Evolutionary conservation across 2,797 vertebrate genomes (phyloP), one percentile per base, ranked within the genome.

Genomic region (Hemibagrus guttatus): DNA sequence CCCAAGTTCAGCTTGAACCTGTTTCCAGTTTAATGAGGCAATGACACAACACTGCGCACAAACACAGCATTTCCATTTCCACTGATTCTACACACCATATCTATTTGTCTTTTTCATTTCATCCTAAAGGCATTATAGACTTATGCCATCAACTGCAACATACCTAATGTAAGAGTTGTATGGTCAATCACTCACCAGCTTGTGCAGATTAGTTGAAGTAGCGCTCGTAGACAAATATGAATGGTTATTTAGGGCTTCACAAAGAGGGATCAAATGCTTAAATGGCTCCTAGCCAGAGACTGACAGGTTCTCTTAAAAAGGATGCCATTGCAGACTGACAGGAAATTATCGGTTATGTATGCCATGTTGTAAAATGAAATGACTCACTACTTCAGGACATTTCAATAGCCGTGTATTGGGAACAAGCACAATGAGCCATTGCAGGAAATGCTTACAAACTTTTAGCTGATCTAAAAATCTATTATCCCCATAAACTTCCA

Each of bases 321-420:
- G 26, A 59, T 31, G 39, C n/a, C 26, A 5, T 76, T 83, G 46
- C 82, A 64, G 74, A 84, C 83, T 74, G 64, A 84, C 82, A 79
- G 54, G 61, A 80, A 68, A 79, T 80, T 69, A 87, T 59, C 64
- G 75, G 64, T 17, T 21, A 5, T n/a, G 75, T 66, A 84, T 83
- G 71, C 46, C 35, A 49, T 59, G 49, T 49, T n/a, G 19, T 46
- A 46, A n/a, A 68, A 61, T 39, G 74, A 87, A 84, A 81, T n/a
- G 63, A 61, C 52, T 79, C 46, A 61, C n/a, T 69, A n/a, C 72
- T 71, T 80, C 35, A 84, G 75, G 71, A 52, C 58, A 52, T 71
- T 61, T 71, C 54, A 61, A 63, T 14, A 52, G 63, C 35, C 1
- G 26, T 49, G 72, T 69, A 49, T 49, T 71, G 74, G 54, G 42